Conservation (phyloP, 1,140 invertebrate species). For the Solen grandis region DNA sequence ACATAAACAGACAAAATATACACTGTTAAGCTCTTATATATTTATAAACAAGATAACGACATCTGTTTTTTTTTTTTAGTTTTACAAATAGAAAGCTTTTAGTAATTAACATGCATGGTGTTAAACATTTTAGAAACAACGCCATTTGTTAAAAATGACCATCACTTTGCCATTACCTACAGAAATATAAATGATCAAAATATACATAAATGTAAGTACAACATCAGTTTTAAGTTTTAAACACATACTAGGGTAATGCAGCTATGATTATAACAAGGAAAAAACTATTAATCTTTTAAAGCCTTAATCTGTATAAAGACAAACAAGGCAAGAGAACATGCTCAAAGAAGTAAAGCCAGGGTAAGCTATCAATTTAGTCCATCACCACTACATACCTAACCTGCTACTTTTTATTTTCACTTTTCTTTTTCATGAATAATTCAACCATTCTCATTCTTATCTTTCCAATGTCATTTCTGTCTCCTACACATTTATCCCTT, state of each 20-base stretch:
- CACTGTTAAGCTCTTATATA: background rate
- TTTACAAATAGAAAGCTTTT: background rate
- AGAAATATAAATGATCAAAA: background rate
- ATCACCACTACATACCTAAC: background rate
- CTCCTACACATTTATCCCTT: conserved; percentile 10
- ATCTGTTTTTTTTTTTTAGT: background rate
- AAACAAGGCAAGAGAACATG: background rate
- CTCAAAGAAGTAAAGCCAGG: background rate
- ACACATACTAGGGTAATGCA: background rate
- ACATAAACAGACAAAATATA: background rate
- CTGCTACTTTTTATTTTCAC: background rate
- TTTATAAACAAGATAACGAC: background rate
- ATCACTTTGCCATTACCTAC: background rate
- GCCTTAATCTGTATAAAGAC: background rate
- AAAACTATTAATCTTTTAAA: background rate
- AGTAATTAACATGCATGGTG: background rate
- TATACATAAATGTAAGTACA: background rate
- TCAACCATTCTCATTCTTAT: background rate
- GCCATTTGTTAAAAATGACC: background rate
- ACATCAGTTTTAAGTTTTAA: background rate
- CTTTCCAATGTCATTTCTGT: conserved; percentile 23
- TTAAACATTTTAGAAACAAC: background rate
- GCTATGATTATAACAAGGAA: background rate
- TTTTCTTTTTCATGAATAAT: background rate
- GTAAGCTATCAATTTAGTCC: background rate